Percentiles rank a stretch among this genome's conserved stretches.
Evolutionary conservation across 2,113 vertebrate species (phyloP).

Genomic region (Plotosus lineatus): DNA sequence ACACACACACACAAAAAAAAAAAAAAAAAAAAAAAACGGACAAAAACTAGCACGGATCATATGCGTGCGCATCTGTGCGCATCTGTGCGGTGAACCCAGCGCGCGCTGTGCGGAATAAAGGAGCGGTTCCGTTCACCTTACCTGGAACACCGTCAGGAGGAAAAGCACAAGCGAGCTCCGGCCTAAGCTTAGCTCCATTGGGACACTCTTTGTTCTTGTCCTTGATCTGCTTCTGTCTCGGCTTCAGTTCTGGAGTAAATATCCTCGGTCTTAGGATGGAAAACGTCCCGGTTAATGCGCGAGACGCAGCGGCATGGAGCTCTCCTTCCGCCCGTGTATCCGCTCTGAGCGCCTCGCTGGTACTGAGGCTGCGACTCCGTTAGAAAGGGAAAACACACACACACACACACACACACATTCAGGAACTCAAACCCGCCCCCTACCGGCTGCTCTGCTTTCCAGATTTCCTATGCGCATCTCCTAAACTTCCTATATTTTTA

Average conservation of each 20-base stretch:
- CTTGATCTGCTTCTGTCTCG: background rate
- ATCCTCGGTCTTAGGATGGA: background rate
- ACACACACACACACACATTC: background rate
- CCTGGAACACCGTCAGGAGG: conserved; percentile 33
- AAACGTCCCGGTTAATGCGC: background rate
- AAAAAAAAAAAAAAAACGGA: background rate
- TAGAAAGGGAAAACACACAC: background rate
- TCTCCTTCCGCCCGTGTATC: conserved; percentile 15
- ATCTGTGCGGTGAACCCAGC: background rate
- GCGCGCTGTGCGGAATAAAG: background rate
- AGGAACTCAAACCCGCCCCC: background rate
- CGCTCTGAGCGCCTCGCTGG: conserved; percentile 31
- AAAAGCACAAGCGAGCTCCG: conserved; percentile 30
- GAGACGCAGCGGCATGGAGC: conserved; percentile 30
- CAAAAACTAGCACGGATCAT: background rate
- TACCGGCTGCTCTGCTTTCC: background rate
- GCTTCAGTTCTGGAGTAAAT: background rate
- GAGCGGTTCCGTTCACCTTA: background rate
- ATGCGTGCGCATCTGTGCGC: background rate
- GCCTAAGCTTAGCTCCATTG: conserved; percentile 25
- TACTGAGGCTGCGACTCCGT: conserved; percentile 39
- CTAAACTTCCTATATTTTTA: no score
- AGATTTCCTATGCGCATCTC: background rate
- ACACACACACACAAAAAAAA: background rate
- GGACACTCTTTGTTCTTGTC: conserved; percentile 5